Conservation (phyloP, 2,888 invertebrate species). For the Crioceris asparagi region DNA sequence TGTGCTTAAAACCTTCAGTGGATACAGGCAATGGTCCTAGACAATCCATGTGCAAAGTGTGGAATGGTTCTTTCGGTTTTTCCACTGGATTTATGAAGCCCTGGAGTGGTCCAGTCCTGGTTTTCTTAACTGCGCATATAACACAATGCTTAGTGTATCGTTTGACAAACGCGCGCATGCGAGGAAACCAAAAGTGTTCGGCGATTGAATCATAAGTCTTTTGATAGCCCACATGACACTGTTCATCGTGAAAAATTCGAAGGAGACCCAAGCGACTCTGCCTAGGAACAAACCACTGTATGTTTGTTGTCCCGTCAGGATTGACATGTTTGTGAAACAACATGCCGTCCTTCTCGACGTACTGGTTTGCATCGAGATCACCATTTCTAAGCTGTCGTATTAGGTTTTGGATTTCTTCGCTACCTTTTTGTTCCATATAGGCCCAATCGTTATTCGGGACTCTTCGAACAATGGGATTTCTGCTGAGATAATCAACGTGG, state of each 20-base stretch:
- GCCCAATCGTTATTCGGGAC: slow-evolving; percentile 14
- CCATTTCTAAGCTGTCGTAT: slow-evolving; percentile 11
- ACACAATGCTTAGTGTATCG: slow-evolving; percentile 22
- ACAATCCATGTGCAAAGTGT: too few relatives aligned
- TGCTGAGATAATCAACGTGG: slow-evolving; percentile 15
- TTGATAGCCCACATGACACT: slow-evolving; percentile 18
- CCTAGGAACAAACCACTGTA: slow-evolving; percentile 17
- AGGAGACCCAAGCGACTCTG: slow-evolving; percentile 18
- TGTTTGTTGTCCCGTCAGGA: slow-evolving; percentile 12
- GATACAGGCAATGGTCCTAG: too few relatives aligned
- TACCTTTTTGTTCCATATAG: slow-evolving; percentile 17
- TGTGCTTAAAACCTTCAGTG: too few relatives aligned
- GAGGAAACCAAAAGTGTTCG: slow-evolving; percentile 23
- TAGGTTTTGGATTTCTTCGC: slow-evolving; percentile 10
- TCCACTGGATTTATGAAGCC: too few relatives aligned
- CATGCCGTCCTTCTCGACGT: slow-evolving; percentile 17
- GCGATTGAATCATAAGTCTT: slow-evolving; percentile 19
- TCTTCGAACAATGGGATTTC: slow-evolving; percentile 10
- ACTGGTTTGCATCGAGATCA: slow-evolving; percentile 18
- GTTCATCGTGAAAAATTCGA: slow-evolving; percentile 22
- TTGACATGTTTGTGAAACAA: slow-evolving; percentile 12
- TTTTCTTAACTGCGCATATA: slow-evolving; percentile 21
- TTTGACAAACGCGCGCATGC: slow-evolving; percentile 19
- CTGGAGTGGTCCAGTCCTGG: too few relatives aligned
- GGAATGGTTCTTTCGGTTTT: too few relatives aligned